Base-by-base conservation (phyloP, 2,888 invertebrate species). In the Iphiclides podalirius region DNA sequence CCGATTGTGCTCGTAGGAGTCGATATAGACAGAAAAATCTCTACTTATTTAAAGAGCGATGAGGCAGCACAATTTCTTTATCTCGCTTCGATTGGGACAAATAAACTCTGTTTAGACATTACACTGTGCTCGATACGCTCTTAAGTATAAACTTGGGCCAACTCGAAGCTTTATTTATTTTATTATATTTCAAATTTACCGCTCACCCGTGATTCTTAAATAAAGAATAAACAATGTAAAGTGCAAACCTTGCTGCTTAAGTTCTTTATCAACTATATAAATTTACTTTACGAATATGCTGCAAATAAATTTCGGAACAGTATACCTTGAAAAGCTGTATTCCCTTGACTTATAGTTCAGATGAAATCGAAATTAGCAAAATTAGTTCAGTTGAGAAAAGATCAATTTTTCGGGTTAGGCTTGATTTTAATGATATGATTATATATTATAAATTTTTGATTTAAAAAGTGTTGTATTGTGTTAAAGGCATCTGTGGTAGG, bases 11-110 rank as follows among this genome's bases (percentile, higher is more conserved):
- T 55, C 57, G 70, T 72, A 71, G 70, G 61, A 66, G 63, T 63
- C 66, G 52, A 67, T 70, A 72, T 70, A 70, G 73, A 67, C 64
- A 67, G 69, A 67, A 73, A 66, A 73, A 75, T 64, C 53, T 58
- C 60, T 66, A 67, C 72, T 46, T 76, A 75, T 74, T 77, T 75
- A 72, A 61, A 74, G 79, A 65, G 72, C 68, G 76, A 72, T 75
- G 79, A 77, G 63, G 60, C 74, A 67, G 79, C 76, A 64, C 63
- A 60, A 71, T 70, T 69, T 66, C 70, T 77, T 73, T 73, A 76
- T 74, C 74, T 70, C 63, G 67, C 67, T 72, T 66, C 70, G 58
- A 70, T 71, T 66, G 66, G 67, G 66, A 67, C 60, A 69, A 64
- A 60, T 59, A 54, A 67, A 60, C 55, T 52, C 57, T 66, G 54